These are phyloP conservation scores for Urophycis tenuis DNA, from an alignment of 2,797 vertebrate genomes.

Conservation along the genomic window DNA sequence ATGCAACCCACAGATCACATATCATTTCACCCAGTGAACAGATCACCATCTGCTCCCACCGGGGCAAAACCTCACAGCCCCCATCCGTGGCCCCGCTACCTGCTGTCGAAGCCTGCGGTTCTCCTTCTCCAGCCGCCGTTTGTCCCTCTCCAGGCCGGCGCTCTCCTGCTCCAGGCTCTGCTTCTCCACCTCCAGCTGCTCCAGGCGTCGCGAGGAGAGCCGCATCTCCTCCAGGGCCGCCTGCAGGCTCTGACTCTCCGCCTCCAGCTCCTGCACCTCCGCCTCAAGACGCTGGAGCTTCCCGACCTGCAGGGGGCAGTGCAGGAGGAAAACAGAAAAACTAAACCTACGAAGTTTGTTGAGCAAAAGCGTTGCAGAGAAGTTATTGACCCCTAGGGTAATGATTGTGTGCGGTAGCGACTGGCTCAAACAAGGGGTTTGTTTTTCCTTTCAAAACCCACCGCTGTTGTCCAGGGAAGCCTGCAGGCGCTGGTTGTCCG, in stretches of 20 bases:
- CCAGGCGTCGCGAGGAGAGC: conserved; percentile 79
- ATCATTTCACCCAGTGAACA: no score
- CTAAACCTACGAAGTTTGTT: no score
- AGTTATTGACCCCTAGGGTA: background rate
- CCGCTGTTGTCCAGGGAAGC: conserved; percentile 80
- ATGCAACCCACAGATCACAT: background rate
- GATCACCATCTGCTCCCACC: no score
- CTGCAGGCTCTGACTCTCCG: conserved; percentile 84
- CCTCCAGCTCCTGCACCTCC: conserved; percentile 84
- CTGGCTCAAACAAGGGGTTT: background rate
- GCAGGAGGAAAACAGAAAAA: background rate
- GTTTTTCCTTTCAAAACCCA: conserved; percentile 16
- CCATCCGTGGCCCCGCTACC: conserved; percentile 39
- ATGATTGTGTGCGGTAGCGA: no score
- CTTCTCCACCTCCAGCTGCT: conserved; percentile 83
- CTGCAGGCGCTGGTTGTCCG: conserved; percentile 84
- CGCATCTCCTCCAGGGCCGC: conserved; percentile 83
- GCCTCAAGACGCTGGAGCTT: conserved; percentile 84
- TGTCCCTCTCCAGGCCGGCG: conserved; percentile 82
- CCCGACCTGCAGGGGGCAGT: conserved; percentile 60
- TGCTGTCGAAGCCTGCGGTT: conserved; percentile 87
- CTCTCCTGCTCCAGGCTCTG: conserved; percentile 83
- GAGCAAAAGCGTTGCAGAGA: background rate
- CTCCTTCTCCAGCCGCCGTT: conserved; percentile 89
- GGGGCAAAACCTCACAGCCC: background rate